Evolutionary conservation across 2,113 vertebrate species (phyloP).

Genomic region (Aegithalos caudatus): DNA sequence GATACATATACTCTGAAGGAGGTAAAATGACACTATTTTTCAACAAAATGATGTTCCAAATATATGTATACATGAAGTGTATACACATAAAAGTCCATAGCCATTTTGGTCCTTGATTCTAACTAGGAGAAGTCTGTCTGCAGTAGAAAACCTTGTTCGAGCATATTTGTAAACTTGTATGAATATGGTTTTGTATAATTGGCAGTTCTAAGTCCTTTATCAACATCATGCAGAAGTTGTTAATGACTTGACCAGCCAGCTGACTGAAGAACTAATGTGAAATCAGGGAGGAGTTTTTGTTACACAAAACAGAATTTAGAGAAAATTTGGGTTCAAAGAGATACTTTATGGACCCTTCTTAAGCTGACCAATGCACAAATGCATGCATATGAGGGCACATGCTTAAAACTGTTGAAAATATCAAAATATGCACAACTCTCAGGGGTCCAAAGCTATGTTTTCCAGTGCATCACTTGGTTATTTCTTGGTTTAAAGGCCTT

Average conservation of each 20-base stretch:
- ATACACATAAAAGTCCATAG: background rate
- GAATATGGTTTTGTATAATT: background rate
- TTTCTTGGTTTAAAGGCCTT: background rate
- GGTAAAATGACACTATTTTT: background rate
- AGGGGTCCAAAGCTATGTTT: background rate
- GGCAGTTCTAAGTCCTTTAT: background rate
- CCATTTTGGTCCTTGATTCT: background rate
- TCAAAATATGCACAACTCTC: background rate
- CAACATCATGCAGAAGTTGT: background rate
- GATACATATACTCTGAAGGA: background rate
- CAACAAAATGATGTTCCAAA: background rate
- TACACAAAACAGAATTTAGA: background rate
- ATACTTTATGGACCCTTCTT: background rate
- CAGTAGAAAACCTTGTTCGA: background rate
- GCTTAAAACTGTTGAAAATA: background rate
- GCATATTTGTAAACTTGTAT: background rate
- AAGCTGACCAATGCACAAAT: background rate
- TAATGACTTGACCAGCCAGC: background rate
- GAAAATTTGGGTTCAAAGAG: background rate
- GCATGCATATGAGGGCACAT: background rate
- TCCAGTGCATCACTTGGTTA: background rate
- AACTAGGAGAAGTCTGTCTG: background rate
- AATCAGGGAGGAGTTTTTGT: background rate
- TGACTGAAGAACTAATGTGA: background rate
- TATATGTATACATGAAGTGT: background rate